Percentiles rank a stretch among this genome's conserved stretches.
These are phyloP conservation scores for Sarcoramphus papa DNA, from an alignment of 2,797 vertebrate species.

Conservation along the genomic window DNA sequence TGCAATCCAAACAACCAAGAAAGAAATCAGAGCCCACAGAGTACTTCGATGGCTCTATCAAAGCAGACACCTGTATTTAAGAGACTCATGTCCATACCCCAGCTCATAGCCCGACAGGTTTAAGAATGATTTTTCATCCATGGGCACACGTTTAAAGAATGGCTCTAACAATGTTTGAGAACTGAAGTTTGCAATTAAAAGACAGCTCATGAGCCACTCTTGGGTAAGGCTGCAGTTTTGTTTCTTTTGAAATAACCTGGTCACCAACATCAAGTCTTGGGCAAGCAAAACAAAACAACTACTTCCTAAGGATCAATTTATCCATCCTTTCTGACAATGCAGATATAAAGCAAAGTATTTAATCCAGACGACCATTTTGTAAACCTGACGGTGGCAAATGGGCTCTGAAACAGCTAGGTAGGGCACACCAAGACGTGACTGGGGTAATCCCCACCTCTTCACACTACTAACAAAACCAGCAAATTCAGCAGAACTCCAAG, in stretches of 20 bases:
- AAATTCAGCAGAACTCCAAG: neutral
- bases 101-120: accelerated
- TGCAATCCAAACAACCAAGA: neutral
- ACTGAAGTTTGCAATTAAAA: neutral
- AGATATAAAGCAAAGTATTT: neutral
- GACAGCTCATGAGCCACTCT: neutral
- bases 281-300: neutral
- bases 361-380: neutral
- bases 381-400: neutral
- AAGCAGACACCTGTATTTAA: neutral
- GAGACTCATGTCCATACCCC: neutral
- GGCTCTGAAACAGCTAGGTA: neutral
- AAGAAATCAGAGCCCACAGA: neutral
- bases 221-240: neutral
- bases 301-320: neutral
- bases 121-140: neutral
- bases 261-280: neutral
- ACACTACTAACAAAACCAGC: neutral
- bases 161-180: neutral
- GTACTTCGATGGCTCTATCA: neutral
- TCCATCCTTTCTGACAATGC: neutral
- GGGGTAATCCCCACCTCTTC: neutral
- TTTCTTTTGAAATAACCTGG: neutral
- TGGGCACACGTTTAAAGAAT: neutral
- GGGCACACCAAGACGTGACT: accelerated